These are phyloP conservation scores for Xanthia icteritia DNA, from an alignment of 2,888 invertebrate species.

Conservation along the genomic window DNA sequence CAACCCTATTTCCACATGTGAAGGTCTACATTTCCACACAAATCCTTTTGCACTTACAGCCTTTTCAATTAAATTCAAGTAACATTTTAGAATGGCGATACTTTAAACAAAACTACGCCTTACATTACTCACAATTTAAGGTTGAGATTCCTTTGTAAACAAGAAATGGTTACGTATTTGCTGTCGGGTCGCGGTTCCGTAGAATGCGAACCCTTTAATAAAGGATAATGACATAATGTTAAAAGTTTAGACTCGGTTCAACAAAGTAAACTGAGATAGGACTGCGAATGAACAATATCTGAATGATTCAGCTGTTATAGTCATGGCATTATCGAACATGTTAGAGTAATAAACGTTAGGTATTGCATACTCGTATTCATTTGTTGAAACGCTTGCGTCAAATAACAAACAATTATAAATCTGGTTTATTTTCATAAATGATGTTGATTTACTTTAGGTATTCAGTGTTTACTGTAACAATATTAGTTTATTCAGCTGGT, in stretches of 20 bases:
- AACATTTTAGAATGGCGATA: constrained; percentile 15
- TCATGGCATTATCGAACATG: not conserved
- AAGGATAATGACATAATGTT: constrained; percentile 61
- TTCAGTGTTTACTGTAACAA: too few species aligned
- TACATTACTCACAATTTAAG: fast-evolving
- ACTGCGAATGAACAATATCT: constrained; percentile 23
- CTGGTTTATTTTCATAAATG: not conserved
- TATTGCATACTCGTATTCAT: not conserved
- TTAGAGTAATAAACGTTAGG: not conserved
- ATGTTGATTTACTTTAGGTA: not conserved
- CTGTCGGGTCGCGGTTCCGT: constrained; percentile 37
- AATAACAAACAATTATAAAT: not conserved
- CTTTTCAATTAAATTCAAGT: not conserved
- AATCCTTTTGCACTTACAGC: not conserved
- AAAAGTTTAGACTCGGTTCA: constrained; percentile 52
- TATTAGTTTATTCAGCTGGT: not conserved
- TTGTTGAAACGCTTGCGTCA: not conserved
- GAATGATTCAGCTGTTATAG: constrained; percentile 18
- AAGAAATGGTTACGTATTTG: constrained; percentile 30
- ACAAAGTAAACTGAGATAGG: constrained; percentile 21
- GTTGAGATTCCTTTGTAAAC: constrained; percentile 15
- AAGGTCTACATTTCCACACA: not conserved
- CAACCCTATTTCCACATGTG: fast-evolving
- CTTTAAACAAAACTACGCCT: not conserved
- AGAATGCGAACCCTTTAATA: constrained; percentile 58